Evolutionary conservation across 2,113 vertebrate genomes (phyloP).

Genomic region (Phylloscopus trochiloides): DNA sequence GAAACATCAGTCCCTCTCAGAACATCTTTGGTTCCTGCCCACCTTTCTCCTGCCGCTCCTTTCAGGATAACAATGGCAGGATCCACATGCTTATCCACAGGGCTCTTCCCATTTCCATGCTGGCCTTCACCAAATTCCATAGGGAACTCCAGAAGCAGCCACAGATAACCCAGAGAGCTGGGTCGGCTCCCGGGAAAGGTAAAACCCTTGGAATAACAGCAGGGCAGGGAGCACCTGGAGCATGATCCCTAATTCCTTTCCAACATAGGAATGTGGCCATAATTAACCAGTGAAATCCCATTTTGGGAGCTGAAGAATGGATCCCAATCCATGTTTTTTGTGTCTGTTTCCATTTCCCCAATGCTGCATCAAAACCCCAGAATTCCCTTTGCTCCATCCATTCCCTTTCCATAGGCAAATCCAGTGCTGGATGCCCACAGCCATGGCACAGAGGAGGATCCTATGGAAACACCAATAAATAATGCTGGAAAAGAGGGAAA

Average conservation of each 20-base stretch:
- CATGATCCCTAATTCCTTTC: neutral
- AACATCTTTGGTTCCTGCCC: neutral
- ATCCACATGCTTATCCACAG: constrained; percentile 62
- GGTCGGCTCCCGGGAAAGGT: neutral
- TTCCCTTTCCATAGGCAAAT: neutral
- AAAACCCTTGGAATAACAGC: neutral
- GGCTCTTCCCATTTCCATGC: neutral
- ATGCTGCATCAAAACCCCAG: neutral
- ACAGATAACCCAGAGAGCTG: neutral
- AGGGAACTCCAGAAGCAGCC: neutral
- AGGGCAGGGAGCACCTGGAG: neutral
- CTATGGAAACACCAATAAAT: neutral
- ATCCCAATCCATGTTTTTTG: neutral
- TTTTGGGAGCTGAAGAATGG: neutral
- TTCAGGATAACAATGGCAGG: constrained; percentile 55
- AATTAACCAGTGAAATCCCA: neutral
- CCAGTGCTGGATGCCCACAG: neutral
- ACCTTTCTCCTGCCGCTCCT: neutral
- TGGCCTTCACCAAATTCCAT: neutral
- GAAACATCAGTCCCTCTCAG: neutral
- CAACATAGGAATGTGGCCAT: fast-evolving
- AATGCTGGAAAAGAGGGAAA: neutral
- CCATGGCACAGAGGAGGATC: neutral
- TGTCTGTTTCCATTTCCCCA: neutral
- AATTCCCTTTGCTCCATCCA: neutral